phyloP scores from a whole-genome alignment of 2,797 vertebrate genomes.

The Rhabdophis nuchalis region DNA sequence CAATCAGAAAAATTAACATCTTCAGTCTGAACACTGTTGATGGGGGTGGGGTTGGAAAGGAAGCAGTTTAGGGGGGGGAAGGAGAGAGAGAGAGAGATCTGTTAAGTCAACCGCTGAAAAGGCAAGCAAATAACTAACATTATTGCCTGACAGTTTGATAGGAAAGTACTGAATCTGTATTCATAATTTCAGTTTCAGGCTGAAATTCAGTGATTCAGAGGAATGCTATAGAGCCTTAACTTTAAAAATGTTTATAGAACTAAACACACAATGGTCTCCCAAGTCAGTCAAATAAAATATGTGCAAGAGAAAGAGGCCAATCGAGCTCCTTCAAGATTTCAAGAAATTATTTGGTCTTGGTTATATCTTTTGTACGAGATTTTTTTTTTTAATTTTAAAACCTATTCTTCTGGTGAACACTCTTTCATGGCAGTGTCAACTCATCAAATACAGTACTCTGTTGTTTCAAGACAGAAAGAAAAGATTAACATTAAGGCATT shows the following conservation, averaged over 20 bases:
- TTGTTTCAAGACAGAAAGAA: constrained; percentile 59
- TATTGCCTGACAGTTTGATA: constrained; percentile 31
- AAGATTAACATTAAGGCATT: constrained; percentile 71
- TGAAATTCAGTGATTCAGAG: constrained; percentile 28
- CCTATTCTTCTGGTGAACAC: constrained; percentile 39
- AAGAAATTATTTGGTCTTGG: constrained; percentile 34
- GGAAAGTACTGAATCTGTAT: constrained; percentile 32
- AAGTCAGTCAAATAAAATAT: constrained; percentile 40
- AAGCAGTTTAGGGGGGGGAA: constrained; percentile 37
- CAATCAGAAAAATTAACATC: constrained; percentile 54
- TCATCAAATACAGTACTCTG: constrained; percentile 58
- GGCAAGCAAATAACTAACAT: constrained; percentile 50
- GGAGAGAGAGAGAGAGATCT: constrained; percentile 16
- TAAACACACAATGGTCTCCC: constrained; percentile 29
- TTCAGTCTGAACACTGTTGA: constrained; percentile 49
- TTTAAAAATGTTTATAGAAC: constrained; percentile 23
- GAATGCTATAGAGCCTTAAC: constrained; percentile 33
- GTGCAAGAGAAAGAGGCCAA: constrained; percentile 31
- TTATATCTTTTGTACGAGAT: constrained; percentile 37
- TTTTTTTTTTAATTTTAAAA: constrained; percentile 20
- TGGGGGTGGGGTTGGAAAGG: constrained; percentile 36
- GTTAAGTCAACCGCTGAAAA: constrained; percentile 37
- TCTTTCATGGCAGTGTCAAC: constrained; percentile 59
- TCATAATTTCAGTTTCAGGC: constrained; percentile 30
- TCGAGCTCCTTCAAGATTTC: constrained; percentile 39